Evolutionary conservation across 2,797 vertebrate species (phyloP), one percentile per base, ranked within the genome.

Genomic region (Sylvilagus floridanus): DNA sequence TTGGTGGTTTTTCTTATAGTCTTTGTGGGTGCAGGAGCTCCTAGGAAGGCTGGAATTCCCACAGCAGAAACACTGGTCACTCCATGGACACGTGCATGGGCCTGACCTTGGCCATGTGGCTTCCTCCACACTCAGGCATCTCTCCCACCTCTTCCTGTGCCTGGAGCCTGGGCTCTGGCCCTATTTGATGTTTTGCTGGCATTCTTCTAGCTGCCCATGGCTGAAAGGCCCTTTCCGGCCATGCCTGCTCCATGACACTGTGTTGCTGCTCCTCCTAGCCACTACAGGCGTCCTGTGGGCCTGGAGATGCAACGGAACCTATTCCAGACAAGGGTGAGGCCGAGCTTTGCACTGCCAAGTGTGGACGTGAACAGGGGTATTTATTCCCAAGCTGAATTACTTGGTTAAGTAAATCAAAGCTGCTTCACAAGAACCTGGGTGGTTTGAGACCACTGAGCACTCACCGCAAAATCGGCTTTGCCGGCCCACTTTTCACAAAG

Each of bases 181-280:
- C 10, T 8, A 22, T 57, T 1, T 13, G 17, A 14, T 7, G 1
- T 10, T 32, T 6, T 24, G 32, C 1, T 42, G 10, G 5, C 6
- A 4, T 13, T 42, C 57, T 72, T 21, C 37, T 2, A 9, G 11
- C 7, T 28, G 30, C 12, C 8, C 4, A 0, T 5, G 35, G 42
- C 30, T 7, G 26, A 54, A 42, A 47, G 47, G 19, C 19, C n/a
- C 78, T 24, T 26, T 65, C 35, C 65, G 5, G n/a, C n/a, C n/a
- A 54, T 16, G 12, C 52, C 5, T 19, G 77, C 28, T 24, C 35
- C 65, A 5, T 10, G 21, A 11, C 37, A 21, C 1, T 0, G 0
- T 6, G 5, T 26, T 13, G 1, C 5, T 78, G 11, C 35, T 79
- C n/a, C 26, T 37, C 21, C 68, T 9, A 5, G 22, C 12, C 35